Evolutionary conservation across 2,113 vertebrate genomes (phyloP), one percentile per base, ranked within the genome.

Genomic region (Acrocephalus kingi): DNA sequence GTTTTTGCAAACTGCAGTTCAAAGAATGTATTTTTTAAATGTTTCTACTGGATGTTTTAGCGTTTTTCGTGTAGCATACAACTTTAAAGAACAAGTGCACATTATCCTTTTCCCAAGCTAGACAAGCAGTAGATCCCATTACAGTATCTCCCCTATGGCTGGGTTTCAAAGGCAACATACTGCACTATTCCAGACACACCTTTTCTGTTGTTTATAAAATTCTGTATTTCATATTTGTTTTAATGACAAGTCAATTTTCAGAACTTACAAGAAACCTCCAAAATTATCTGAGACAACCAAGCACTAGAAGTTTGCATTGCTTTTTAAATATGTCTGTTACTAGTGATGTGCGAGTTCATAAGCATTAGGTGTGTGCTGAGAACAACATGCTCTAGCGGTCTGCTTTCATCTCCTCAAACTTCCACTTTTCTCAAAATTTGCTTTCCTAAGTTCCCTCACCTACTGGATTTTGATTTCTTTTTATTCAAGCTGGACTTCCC

Each of bases 1-100:
- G 97, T 97, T 81, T 95, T 97, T 97, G 85, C 89, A 98, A 97
- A 98, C 91, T 98, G 96, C 97, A 98, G 94, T 97, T 96, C 93
- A 92, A 92, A 95, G 37, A 71, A 86, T 79, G 30, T 22, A 10
- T 15, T 81, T 94, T 87, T 93, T 13, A 80, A 93, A 75, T 56
- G 72, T 51, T 94, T 90, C 58, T 77, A 7, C 51, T 35, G 43
- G 79, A 72, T 37, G 43, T 81, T 48, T 41, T 30, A 74, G 66
- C 22, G 56, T 76, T 93, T 55, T 71, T 68, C 20, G 6, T 45
- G 35, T 22, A 54, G 37, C 35, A 62, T 21, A 63, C 58, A 52
- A 46, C 30, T 68, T 64, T 76, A 3, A 79, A 46, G 71, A 71
- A 59, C 33, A 56, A 59, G 27, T 25, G 30, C 54, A 46, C 31